Evolutionary conservation across 1,140 invertebrate genomes (phyloP), one percentile per base, ranked within the genome.

Genomic region (Pseudomyrmex dendroicus): DNA sequence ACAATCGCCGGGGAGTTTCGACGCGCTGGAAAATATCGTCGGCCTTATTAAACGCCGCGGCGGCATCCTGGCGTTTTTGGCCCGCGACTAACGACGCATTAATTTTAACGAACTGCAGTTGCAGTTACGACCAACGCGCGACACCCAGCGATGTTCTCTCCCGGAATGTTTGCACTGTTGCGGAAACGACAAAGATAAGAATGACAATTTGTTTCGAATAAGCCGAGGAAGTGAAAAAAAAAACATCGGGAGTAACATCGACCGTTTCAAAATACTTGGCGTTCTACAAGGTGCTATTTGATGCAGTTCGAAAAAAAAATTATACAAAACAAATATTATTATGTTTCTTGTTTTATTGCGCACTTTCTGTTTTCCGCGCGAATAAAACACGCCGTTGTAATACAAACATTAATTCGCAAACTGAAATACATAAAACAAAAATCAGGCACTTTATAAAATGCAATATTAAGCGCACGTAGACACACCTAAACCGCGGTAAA

Each of bases 61-160:
- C 54, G 20, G n/a, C 54, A 44, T 25, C 64, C 52, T 2, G 54
- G 20, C 35, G 35, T 70, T 78, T 78, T 78, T 70, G 44, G 44
- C 54, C 46, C 62, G 35, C 35, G 50, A 52, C 86, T 87, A 87
- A 87, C 85, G 85, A 87, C 73, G 63, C 59, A 87, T 86, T 87
- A 84, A 87, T 87, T 87, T 87, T 87, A 87, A 87, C 86, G 82
- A 87, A 87, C 83, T 87, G 46, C 66, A 80, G 54, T 72, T 15
- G 25, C 74, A 35, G 35, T 35, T 35, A 35, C 48, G 25, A 74
- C 72, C 20, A 46, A 77, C 64, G 66, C 54, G 15, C 54, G 46
- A 70, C 61, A 80, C 72, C 25, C 25, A 35, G 35, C 35, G 35
- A 7, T 80, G 50, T 72, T 20, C 54, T 50, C 12, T 48, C 76